Percentiles rank a stretch among this genome's conserved stretches.
Conservation (phyloP, 2,113 vertebrate species). For the Neoarius graeffei region DNA sequence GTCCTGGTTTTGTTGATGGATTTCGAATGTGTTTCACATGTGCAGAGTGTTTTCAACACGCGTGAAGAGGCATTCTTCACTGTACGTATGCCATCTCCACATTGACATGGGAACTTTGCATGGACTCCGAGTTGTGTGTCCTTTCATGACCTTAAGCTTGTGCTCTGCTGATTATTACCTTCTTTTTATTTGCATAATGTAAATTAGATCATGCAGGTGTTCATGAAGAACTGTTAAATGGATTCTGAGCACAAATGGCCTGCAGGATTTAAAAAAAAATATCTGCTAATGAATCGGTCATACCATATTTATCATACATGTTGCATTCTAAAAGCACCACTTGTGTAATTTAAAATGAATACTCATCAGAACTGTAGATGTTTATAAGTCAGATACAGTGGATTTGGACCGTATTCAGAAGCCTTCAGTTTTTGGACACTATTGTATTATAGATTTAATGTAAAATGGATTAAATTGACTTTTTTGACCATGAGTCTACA, state of each 20-base stretch:
- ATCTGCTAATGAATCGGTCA: neutral
- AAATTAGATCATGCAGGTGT: conserved; percentile 6
- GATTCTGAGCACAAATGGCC: neutral
- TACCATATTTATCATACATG: neutral
- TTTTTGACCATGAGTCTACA: no score
- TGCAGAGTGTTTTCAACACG: conserved; percentile 41
- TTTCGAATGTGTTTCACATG: conserved; percentile 66
- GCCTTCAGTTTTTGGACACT: no score
- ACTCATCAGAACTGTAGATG: no score
- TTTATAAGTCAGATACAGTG: no score
- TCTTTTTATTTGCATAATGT: conserved; percentile 20
- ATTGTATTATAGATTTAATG: no score
- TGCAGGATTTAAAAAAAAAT: conserved; percentile 10
- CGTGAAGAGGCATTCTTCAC: conserved; percentile 53
- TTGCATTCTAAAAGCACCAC: neutral
- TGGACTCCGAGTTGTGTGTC: conserved; percentile 34
- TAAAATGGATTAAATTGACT: no score
- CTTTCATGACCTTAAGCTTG: neutral
- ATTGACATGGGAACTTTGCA: conserved; percentile 54
- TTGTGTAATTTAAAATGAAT: no score
- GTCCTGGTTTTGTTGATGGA: conserved; percentile 62
- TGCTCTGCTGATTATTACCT: neutral
- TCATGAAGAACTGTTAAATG: neutral
- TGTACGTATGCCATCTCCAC: conserved; percentile 47
- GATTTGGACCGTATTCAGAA: no score